Percentiles rank a stretch among this genome's conserved stretches.
Evolutionary conservation across 2,113 vertebrate genomes (phyloP).

Genomic region (Prionailurus viverrinus): DNA sequence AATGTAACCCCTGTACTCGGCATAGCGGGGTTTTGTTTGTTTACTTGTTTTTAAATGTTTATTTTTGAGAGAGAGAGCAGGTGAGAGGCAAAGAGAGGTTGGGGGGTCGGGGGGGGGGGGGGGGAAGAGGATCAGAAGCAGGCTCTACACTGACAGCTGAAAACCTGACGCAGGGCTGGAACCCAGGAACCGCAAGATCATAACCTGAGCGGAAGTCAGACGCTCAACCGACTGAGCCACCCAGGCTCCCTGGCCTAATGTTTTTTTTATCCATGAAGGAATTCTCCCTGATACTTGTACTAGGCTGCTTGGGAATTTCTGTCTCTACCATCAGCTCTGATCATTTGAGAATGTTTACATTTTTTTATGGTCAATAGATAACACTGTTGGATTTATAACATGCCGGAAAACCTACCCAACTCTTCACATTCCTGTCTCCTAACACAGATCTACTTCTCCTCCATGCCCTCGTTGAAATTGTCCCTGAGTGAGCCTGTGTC

Average conservation of each 20-base stretch:
- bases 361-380: not conserved
- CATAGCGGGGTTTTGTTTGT: too few relatives aligned
- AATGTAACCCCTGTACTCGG: not conserved
- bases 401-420: not conserved
- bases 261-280: not conserved
- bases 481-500: not conserved
- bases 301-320: not conserved
- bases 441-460: not conserved
- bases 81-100: too few relatives aligned
- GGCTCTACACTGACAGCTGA: too few relatives aligned
- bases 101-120: too few relatives aligned
- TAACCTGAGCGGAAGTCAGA: too few relatives aligned
- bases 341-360: not conserved
- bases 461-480: not conserved
- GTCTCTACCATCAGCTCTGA: not conserved
- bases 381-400: not conserved
- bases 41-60: too few relatives aligned
- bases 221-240: too few relatives aligned
- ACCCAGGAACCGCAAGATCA: too few relatives aligned
- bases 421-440: not conserved
- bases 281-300: not conserved
- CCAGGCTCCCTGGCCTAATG: too few relatives aligned
- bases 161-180: too few relatives aligned
- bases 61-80: too few relatives aligned
- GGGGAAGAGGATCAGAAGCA: too few relatives aligned